Evolutionary conservation across 2,113 vertebrate genomes (phyloP).

Genomic region (Chaetorhynchus papuensis): DNA sequence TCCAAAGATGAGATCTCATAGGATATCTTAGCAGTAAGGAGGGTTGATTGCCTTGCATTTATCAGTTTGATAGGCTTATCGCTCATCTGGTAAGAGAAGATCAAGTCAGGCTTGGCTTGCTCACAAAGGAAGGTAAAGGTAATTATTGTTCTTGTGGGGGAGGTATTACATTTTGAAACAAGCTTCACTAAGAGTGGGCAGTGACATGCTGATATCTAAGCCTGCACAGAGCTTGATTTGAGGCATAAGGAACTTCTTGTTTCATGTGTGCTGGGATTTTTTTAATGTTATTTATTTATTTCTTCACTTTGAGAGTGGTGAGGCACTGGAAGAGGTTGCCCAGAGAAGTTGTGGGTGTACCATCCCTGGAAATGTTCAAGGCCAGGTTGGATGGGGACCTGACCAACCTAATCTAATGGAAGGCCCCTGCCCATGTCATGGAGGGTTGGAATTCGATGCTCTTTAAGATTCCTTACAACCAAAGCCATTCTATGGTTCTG

Average conservation of each 20-base stretch:
- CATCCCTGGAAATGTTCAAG: not conserved
- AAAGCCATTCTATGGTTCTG: not conserved
- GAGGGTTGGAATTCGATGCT: not conserved
- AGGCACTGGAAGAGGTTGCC: not conserved
- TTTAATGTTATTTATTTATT: not conserved
- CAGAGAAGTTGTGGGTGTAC: not conserved
- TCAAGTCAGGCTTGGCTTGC: not conserved
- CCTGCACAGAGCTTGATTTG: not conserved
- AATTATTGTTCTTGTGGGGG: not conserved
- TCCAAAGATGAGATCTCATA: not conserved
- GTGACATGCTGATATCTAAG: not conserved
- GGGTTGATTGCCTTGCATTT: conserved; percentile 6
- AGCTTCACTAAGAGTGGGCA: not conserved
- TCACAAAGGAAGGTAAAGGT: conserved; percentile 1
- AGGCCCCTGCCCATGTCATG: not conserved
- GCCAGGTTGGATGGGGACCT: not conserved
- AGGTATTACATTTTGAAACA: not conserved
- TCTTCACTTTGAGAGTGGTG: not conserved
- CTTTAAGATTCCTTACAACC: not conserved
- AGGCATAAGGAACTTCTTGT: not conserved
- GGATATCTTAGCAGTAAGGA: not conserved
- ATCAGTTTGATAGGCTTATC: not conserved
- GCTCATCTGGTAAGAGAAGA: conserved; percentile 10
- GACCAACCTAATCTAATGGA: not conserved
- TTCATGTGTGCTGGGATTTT: not conserved